Percentiles rank a stretch among this genome's conserved stretches.
Conservation (phyloP, 30 jellyfish, hydroid and myxozoan species). For the Aurelia sp. region DNA sequence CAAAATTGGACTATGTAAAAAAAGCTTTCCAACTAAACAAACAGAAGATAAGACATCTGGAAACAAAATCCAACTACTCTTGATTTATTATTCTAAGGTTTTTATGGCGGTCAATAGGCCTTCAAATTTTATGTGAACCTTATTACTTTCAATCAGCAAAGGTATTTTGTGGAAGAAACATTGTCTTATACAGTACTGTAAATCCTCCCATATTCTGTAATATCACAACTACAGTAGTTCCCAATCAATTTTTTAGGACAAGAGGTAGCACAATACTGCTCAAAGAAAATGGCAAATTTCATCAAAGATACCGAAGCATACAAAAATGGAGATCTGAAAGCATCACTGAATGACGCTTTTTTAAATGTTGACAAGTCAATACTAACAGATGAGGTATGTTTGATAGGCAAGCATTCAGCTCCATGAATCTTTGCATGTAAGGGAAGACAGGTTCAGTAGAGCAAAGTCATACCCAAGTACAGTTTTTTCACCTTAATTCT, state of each 20-base stretch:
- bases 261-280: conserved; percentile 92
- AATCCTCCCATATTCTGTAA: neutral
- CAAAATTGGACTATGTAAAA: no score
- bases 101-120: neutral
- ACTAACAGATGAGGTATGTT: conserved; percentile 79
- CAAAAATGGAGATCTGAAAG: conserved; percentile 76
- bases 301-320: conserved; percentile 66
- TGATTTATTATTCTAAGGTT: neutral
- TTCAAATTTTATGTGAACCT: neutral
- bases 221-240: no score
- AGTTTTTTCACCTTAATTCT: no score
- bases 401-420: no score
- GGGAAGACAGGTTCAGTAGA: no score
- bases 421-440: no score
- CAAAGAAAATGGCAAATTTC: conserved; percentile 60
- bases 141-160: neutral
- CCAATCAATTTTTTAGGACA: conserved; percentile 64
- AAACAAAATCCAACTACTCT: no score
- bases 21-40: no score
- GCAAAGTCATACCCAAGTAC: no score
- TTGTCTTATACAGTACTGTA: no score
- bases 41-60: no score
- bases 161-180: conserved; percentile 5
- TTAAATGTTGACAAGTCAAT: conserved; percentile 77
- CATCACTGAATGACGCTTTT: conserved; percentile 81